Percentiles rank a stretch among this genome's conserved stretches.
These are phyloP conservation scores for Caradrina kadenii DNA, from an alignment of 2,888 invertebrate genomes.

Conservation along the genomic window DNA sequence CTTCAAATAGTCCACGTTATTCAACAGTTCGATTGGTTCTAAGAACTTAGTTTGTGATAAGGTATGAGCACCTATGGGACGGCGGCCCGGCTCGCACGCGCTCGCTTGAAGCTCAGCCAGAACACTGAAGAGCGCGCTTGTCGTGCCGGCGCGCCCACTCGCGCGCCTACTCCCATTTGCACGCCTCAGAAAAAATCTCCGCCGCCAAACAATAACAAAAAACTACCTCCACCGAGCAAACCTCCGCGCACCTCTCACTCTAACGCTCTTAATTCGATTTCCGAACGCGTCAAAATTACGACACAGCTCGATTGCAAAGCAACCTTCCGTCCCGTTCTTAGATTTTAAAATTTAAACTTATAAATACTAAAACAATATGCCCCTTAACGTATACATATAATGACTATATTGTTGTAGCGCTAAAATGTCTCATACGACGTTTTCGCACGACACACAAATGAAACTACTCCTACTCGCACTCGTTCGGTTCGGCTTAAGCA, in stretches of 20 bases:
- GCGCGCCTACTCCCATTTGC: slow-evolving; percentile 90
- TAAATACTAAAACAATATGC: slow-evolving; percentile 41
- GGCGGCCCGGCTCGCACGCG: slow-evolving; percentile 85
- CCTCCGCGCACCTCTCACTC: slow-evolving; percentile 88
- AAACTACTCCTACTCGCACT: slow-evolving; percentile 90
- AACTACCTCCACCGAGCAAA: slow-evolving; percentile 84
- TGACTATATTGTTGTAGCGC: slow-evolving; percentile 60
- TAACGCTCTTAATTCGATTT: slow-evolving; percentile 90
- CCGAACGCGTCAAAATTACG: slow-evolving; percentile 89
- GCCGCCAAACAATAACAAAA: slow-evolving; percentile 88
- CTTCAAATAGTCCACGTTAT: slow-evolving; percentile 76
- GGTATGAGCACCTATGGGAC: slow-evolving; percentile 73
- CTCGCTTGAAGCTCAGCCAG: slow-evolving; percentile 90
- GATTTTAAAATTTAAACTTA: slow-evolving; percentile 69
- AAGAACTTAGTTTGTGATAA: slow-evolving; percentile 64
- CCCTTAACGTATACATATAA: slow-evolving; percentile 49
- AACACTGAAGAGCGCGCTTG: slow-evolving; percentile 91
- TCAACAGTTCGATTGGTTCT: slow-evolving; percentile 61
- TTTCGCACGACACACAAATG: slow-evolving; percentile 67
- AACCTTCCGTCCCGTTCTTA: slow-evolving; percentile 87
- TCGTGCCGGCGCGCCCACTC: slow-evolving; percentile 88
- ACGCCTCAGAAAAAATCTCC: slow-evolving; percentile 90
- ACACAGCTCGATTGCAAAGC: slow-evolving; percentile 85
- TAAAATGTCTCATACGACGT: slow-evolving; percentile 65
- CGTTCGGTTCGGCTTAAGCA: slow-evolving; percentile 88